Conservation (phyloP, 2,797 vertebrate species). For the Poecilia gillii region DNA sequence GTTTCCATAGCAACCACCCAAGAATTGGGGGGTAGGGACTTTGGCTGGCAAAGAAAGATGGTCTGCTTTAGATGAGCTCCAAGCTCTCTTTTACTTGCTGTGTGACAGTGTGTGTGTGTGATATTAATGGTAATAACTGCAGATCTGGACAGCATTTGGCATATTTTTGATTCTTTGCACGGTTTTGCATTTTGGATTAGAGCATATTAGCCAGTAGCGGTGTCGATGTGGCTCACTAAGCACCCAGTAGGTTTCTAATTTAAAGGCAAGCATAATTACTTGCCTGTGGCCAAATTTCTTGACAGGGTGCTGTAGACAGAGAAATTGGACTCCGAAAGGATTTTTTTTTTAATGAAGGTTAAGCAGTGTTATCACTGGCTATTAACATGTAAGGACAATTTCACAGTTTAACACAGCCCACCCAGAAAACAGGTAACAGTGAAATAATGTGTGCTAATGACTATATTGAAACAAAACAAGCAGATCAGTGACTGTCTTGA, state of each 20-base stretch:
- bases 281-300: constrained; percentile 54
- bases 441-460: constrained; percentile 24
- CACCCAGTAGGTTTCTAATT: constrained; percentile 57
- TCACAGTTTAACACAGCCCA: background rate
- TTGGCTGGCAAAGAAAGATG: constrained; percentile 68
- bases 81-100: constrained; percentile 1
- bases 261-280: constrained; percentile 56
- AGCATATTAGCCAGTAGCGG: constrained; percentile 26
- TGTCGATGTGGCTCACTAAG: constrained; percentile 32
- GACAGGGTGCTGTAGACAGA: constrained; percentile 19
- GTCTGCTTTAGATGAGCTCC: constrained; percentile 63
- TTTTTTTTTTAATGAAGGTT: constrained; percentile 57
- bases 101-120: constrained; percentile 21
- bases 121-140: constrained; percentile 37
- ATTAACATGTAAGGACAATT: background rate
- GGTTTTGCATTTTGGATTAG: constrained; percentile 36
- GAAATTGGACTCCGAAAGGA: constrained; percentile 34
- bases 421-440: constrained; percentile 18
- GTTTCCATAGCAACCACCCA: constrained; percentile 82
- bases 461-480: constrained; percentile 12
- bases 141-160: constrained; percentile 35
- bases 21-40: constrained; percentile 74
- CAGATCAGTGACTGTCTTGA: constrained; percentile 54
- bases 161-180: constrained; percentile 21
- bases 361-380: constrained; percentile 28